Base-by-base conservation (phyloP, 2,797 vertebrate species). In the Orestias chungarensis region DNA sequence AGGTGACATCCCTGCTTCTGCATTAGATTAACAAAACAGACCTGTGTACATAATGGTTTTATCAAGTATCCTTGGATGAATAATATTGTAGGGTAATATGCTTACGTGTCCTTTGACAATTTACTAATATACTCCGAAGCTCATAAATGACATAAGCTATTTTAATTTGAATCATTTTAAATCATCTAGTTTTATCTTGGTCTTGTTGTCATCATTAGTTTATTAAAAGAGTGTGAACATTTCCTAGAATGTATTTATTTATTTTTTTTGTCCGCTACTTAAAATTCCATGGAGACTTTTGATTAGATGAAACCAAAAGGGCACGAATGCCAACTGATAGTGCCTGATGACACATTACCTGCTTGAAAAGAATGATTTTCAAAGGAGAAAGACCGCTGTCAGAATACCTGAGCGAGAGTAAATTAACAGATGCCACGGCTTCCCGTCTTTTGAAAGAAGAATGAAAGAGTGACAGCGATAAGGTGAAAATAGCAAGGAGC, bases 351-450 rank as follows among this genome's bases (percentile, higher is more conserved):
- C 5, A 66, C 75, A 83, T 77, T 46, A 49, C 59, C 71, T 65
- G n/a, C 65, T 59, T n/a, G 4, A 67, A 71, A 69, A 83, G 64
- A 68, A 46, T 31, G 66, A 29, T 0, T 31, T 66, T 72, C 46
- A 64, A 70, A 82, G 66, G 72, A 64, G 27, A n/a, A 73, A 23
- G 55, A 40, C 14, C 31, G 55, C 73, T 46, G 47, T 71, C 40
- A 49, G 69, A 75, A 66, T 61, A 29, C 29, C 50, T 33, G 38
- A 18, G 65, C 46, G 64, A 25, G n/a, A 82, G 31, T 38, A 70
- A 80, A 83, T 78, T 40, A 81, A 74, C 59, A 54, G 73, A 75
- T 38, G 20, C 61, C 33, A n/a, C 18, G 55, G 66, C 46, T 43
- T 4, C 29, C 40, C 10, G 29, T 54, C 42, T 25, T 69, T 50